A percentile compares a stretch with the other conserved stretches of the same genome.
Evolutionary conservation across 92 coral and sea anemone genomes (phyloP).

Genomic region (Palythoa grandiflora): DNA sequence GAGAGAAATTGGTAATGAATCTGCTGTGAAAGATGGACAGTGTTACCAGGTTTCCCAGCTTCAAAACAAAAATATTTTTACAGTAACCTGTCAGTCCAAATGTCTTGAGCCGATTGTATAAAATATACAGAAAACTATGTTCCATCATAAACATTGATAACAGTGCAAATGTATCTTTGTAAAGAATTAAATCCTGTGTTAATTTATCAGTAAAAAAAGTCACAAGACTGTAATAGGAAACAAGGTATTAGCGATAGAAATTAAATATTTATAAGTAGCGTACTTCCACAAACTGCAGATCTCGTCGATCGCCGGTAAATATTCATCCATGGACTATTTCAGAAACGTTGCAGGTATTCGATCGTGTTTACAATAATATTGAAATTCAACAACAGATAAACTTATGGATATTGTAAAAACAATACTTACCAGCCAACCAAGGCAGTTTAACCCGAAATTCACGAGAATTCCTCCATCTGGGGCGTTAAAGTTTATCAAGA

Average conservation of each 20-base stretch:
- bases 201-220: not conserved
- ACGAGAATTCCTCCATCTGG: constrained; percentile 95
- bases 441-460: constrained; percentile 87
- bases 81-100: not conserved
- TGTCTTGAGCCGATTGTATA: not conserved
- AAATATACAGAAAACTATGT: not conserved
- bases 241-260: not conserved
- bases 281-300: constrained; percentile 17
- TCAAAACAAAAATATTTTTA: not conserved
- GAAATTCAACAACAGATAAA: not conserved
- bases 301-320: not conserved
- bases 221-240: constrained; percentile 3
- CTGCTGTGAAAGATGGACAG: not conserved
- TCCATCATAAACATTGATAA: not conserved
- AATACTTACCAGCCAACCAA: constrained; percentile 93
- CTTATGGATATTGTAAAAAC: constrained; percentile 2
- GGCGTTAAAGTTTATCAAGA: constrained; percentile 63
- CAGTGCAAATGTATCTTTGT: not conserved
- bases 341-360: constrained; percentile 4
- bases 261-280: constrained; percentile 23
- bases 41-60: not conserved
- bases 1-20: not conserved
- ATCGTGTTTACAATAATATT: constrained; percentile 10
- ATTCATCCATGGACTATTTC: not conserved
- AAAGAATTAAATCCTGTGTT: not conserved